Percentiles rank a stretch among this genome's conserved stretches.
phyloP scores from a whole-genome alignment of 2,113 vertebrate genomes.

The Sciurus niger region DNA sequence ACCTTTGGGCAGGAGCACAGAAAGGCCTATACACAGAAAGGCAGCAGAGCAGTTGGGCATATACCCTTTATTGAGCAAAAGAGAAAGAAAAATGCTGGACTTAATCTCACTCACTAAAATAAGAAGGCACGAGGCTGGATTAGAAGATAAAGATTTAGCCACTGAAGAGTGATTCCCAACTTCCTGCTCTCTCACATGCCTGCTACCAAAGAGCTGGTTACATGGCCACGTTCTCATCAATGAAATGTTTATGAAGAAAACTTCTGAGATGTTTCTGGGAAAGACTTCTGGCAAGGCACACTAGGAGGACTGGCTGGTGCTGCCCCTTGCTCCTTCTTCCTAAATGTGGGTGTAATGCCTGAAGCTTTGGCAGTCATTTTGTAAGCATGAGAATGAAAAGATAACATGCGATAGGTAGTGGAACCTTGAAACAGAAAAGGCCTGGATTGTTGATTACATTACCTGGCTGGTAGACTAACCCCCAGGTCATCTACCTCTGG shows the following conservation, averaged over 20 bases:
- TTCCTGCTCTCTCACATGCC: background rate
- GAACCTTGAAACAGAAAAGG: background rate
- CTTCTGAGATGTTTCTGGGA: background rate
- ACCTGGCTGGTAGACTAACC: background rate
- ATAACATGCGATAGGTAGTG: background rate
- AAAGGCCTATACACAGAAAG: accelerated
- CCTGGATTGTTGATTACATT: background rate
- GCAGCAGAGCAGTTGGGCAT: background rate
- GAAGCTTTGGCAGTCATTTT: background rate
- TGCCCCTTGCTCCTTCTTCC: background rate
- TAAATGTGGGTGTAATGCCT: background rate
- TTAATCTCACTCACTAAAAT: background rate
- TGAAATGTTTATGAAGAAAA: background rate
- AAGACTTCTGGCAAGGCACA: background rate
- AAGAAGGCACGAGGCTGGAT: background rate
- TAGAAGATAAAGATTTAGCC: background rate
- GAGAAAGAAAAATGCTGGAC: background rate
- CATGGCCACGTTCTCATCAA: background rate
- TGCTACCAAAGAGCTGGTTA: background rate
- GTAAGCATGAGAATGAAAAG: background rate
- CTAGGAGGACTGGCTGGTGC: background rate
- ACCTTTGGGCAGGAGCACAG: background rate
- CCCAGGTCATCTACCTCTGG: background rate
- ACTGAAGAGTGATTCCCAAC: background rate
- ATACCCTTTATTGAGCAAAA: background rate